Conservation (phyloP, 2,888 invertebrate species). For the Drosophila stalkeri region DNA sequence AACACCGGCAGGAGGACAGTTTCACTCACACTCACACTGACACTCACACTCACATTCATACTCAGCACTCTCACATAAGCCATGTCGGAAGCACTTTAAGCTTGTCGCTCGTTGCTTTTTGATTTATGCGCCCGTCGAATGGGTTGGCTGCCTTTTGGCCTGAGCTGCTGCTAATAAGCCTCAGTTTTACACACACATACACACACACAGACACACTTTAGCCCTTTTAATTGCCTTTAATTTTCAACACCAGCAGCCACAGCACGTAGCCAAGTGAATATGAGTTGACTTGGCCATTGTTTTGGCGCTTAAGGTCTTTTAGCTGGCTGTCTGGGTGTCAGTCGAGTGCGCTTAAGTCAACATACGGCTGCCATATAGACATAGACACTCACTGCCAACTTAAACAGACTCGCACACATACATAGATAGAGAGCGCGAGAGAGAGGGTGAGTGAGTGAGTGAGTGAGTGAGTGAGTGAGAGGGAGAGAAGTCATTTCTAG, state of each 20-base stretch:
- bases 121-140: constrained; percentile 54
- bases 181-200: constrained; percentile 1
- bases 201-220: constrained; percentile 7
- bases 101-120: constrained; percentile 41
- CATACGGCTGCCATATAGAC: constrained; percentile 59
- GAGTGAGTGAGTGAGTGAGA: not conserved
- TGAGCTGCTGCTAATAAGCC: constrained; percentile 38
- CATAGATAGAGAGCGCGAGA: not conserved
- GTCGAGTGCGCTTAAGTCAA: constrained; percentile 68
- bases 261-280: constrained; percentile 45
- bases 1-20: not conserved
- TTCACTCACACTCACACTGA: constrained; percentile 1
- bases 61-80: not conserved
- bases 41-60: not conserved
- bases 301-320: constrained; percentile 70
- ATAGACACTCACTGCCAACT: constrained; percentile 49
- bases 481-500: constrained; percentile 34
- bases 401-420: constrained; percentile 9
- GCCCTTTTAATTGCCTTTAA: constrained; percentile 76
- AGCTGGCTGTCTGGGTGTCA: constrained; percentile 54
- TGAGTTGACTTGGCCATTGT: constrained; percentile 66
- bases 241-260: constrained; percentile 68
- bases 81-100: constrained; percentile 43
- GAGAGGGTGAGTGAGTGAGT: not conserved
- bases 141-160: constrained; percentile 27